These are phyloP conservation scores for Danionella dracula DNA, from an alignment of 2,797 vertebrate species.

Conservation along the genomic window DNA sequence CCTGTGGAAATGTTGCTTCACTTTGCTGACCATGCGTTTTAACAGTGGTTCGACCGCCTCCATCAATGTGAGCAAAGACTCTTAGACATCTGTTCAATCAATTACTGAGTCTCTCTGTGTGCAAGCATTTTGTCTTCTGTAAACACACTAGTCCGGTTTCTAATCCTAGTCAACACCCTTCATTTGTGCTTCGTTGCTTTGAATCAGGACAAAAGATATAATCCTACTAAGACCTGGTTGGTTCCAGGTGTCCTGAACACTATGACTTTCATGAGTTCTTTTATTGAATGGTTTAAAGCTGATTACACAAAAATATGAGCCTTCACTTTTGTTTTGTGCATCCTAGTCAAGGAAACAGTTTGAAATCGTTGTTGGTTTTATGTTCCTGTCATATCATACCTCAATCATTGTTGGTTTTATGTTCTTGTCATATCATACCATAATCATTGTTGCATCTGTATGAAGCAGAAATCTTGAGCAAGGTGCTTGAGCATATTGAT, in stretches of 20 bases:
- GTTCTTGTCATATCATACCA: no score
- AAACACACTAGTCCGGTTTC: slow-evolving; percentile 18
- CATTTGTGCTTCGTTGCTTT: slow-evolving; percentile 25
- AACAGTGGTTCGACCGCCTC: background rate
- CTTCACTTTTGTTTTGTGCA: no score
- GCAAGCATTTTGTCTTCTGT: no score
- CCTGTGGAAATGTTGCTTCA: background rate
- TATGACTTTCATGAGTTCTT: background rate
- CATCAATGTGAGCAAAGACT: background rate
- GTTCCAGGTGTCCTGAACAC: background rate
- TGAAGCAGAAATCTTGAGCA: no score
- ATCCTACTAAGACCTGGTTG: background rate
- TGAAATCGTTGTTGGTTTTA: no score
- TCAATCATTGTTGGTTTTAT: no score
- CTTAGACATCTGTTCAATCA: slow-evolving; percentile 4
- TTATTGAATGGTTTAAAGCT: no score
- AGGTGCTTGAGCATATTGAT: no score
- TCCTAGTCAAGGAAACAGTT: no score
- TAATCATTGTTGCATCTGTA: no score
- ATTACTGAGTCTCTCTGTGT: background rate
- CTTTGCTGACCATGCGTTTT: background rate
- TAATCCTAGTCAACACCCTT: slow-evolving; percentile 5
- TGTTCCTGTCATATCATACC: no score
- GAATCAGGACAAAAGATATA: background rate
- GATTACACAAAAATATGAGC: no score